phyloP scores from a whole-genome alignment of 2,113 vertebrate genomes.

The Tragelaphus scriptus region DNA sequence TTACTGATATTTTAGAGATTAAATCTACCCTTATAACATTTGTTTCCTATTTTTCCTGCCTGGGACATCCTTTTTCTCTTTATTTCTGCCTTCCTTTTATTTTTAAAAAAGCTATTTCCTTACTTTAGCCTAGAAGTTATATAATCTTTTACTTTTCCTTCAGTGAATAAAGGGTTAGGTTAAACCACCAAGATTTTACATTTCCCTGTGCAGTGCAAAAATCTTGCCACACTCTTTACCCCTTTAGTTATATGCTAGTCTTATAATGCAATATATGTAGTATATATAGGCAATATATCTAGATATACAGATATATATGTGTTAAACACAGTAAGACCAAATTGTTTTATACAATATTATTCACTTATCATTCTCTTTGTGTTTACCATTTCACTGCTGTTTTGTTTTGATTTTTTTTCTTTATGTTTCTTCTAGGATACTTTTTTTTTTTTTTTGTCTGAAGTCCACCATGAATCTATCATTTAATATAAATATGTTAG shows the following conservation, averaged over 20 bases:
- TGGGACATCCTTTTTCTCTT: background rate
- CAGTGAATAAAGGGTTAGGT: background rate
- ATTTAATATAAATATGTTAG: background rate
- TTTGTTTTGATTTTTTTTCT: background rate
- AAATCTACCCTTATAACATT: background rate
- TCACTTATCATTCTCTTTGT: background rate
- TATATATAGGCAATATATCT: background rate
- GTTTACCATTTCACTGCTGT: background rate
- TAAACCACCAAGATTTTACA: background rate
- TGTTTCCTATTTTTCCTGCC: background rate
- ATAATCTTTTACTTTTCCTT: background rate
- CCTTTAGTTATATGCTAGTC: background rate
- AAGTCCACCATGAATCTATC: background rate
- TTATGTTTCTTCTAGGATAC: background rate
- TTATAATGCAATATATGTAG: background rate
- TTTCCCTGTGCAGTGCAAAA: background rate
- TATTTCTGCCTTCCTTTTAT: background rate
- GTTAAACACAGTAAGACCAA: background rate
- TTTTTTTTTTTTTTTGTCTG: background rate
- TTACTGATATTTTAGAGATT: background rate
- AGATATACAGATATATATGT: background rate
- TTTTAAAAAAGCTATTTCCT: background rate
- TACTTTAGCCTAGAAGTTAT: background rate
- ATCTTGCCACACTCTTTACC: background rate
- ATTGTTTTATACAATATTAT: background rate